phyloP scores from a whole-genome alignment of 1,140 invertebrate species.

The Nephila pilipes region DNA sequence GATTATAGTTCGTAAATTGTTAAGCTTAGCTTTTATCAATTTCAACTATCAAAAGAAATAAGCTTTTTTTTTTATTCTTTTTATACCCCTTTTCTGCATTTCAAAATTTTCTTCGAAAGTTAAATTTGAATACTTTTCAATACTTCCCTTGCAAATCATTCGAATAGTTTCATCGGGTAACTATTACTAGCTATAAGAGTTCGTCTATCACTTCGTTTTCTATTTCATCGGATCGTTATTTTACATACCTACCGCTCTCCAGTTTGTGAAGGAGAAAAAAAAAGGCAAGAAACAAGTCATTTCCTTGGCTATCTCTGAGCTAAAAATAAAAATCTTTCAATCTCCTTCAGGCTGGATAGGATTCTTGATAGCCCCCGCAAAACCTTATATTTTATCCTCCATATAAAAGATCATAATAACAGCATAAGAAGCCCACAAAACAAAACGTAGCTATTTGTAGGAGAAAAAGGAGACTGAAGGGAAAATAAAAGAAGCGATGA shows the following conservation, averaged over 20 bases:
- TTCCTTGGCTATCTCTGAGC: not conserved
- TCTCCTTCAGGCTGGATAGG: constrained; percentile 15
- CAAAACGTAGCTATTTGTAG: constrained; percentile 45
- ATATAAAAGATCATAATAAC: constrained; percentile 51
- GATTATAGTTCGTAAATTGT: too few species aligned
- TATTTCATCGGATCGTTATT: not conserved
- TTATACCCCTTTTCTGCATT: too few species aligned
- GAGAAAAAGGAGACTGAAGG: not conserved
- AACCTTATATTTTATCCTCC: constrained; percentile 19
- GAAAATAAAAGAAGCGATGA: not conserved
- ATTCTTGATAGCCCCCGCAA: constrained; percentile 35
- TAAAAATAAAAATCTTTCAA: constrained; percentile 22
- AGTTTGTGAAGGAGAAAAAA: not conserved
- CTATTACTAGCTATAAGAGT: too few species aligned
- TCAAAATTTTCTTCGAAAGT: too few species aligned
- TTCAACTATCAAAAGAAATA: too few species aligned
- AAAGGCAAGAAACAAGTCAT: not conserved
- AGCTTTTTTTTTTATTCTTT: too few species aligned
- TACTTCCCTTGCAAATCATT: too few species aligned
- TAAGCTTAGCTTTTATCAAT: too few species aligned
- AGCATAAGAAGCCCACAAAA: constrained; percentile 29
- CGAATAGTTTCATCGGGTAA: too few species aligned
- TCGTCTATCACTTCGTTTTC: not conserved
- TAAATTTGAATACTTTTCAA: too few species aligned
- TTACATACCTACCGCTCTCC: not conserved